Evolutionary conservation across 2,113 vertebrate species (phyloP), one percentile per base, ranked within the genome.

Genomic region (Egretta garzetta): DNA sequence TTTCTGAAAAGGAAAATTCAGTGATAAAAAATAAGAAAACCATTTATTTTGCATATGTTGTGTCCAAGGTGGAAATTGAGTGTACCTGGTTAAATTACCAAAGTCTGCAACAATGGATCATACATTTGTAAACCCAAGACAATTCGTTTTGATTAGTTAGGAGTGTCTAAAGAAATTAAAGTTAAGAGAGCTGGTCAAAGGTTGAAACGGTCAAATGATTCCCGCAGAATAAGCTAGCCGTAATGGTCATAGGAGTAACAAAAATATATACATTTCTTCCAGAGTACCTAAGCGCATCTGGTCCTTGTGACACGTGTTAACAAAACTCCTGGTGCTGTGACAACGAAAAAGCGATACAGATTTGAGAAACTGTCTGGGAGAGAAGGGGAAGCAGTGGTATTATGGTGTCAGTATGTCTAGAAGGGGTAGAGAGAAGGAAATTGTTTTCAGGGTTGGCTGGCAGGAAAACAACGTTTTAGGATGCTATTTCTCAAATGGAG

Each of bases 31-130:
- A 1, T 9, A 45, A 52, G 35, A 41, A 74, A 68, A 68, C 9
- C 3, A 19, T 35, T 43, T 64, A 32, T 67, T 71, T 80, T 77
- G 23, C 5, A 0, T 20, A 5, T 41, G 4, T 37, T 58, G 17
- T 41, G 26, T 33, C 53, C 35, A 41, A 24, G 14, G 20, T 0
- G 4, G 37, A 62, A 35, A 28, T 6, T 14, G 37, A 21, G 4
- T 43, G 13, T 28, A 30, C 19, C 12, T 52, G 16, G 19, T n/a
- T 37, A n/a, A 59, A n/a, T 8, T 50, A 37, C 82, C 39, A 35
- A 26, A 53, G 14, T 59, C 22, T 53, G 0, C 41, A 60, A 27
- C 35, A 59, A 15, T 5, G 27, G 35, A 4, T 4, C 1, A 1
- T 50, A n/a, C 49, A 67, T 50, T 22, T 10, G 3, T 18, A 89